Evolutionary conservation across 2,113 vertebrate species (phyloP).

Genomic region (Tupaia tana): DNA sequence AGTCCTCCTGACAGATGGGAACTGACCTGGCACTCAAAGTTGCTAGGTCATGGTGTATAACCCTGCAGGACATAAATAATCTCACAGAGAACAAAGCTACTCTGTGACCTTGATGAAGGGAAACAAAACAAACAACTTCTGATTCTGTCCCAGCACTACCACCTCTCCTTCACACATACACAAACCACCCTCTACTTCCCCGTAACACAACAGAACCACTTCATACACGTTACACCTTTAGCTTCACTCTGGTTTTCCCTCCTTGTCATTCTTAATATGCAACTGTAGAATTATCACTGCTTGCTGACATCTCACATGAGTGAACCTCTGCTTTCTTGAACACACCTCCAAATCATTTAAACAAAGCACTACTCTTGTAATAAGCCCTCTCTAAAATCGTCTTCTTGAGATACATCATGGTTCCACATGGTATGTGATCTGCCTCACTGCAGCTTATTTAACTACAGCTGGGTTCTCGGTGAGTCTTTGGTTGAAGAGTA

Average conservation of each 20-base stretch:
- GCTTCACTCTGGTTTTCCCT: neutral
- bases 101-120: neutral
- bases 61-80: neutral
- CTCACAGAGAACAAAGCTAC: neutral
- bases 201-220: neutral
- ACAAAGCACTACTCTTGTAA: neutral
- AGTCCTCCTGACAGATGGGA: neutral
- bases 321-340: neutral
- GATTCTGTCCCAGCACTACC: neutral
- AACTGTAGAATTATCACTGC: neutral
- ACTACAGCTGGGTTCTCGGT: neutral
- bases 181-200: neutral
- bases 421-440: neutral
- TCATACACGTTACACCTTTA: neutral
- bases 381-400: neutral
- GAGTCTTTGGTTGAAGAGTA: neutral
- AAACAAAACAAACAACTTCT: neutral
- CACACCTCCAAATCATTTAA: neutral
- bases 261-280: too few species aligned
- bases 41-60: neutral
- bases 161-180: neutral
- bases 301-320: neutral
- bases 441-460: neutral
- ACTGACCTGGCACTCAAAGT: neutral
- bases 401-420: neutral